phyloP scores from a whole-genome alignment of 2,797 vertebrate species.

The Periparus ater region DNA sequence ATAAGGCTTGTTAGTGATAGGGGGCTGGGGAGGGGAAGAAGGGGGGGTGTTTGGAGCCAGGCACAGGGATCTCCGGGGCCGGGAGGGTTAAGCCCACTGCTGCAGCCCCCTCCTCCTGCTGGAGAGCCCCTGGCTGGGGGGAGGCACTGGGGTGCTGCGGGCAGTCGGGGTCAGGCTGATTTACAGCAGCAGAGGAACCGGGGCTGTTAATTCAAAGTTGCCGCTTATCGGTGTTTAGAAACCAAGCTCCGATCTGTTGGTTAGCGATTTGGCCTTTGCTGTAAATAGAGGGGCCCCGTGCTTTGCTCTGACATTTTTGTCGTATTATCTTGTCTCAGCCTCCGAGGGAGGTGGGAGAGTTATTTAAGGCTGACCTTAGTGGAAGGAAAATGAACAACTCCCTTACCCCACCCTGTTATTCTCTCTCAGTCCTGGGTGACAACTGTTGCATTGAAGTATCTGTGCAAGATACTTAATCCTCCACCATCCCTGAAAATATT shows the following conservation, averaged over 20 bases:
- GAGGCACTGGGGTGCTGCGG: background rate
- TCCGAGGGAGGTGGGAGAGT: constrained; percentile 48
- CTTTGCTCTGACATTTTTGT: constrained; percentile 63
- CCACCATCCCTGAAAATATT: constrained; percentile 23
- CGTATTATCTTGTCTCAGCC: constrained; percentile 63
- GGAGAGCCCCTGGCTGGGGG: background rate
- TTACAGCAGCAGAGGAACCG: constrained; percentile 24
- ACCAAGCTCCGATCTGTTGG: constrained; percentile 45
- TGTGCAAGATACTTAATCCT: constrained; percentile 17
- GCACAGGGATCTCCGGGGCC: constrained; percentile 42
- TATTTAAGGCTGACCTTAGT: constrained; percentile 65
- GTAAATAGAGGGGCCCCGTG: constrained; percentile 60
- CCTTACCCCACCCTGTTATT: constrained; percentile 59
- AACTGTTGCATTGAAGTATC: constrained; percentile 28
- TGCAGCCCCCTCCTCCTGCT: background rate
- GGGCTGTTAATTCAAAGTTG: constrained; percentile 58
- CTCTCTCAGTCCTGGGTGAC: background rate
- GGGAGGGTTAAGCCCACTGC: background rate
- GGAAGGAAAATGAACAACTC: constrained; percentile 58
- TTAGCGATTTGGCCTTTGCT: constrained; percentile 66
- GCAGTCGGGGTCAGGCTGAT: constrained; percentile 28
- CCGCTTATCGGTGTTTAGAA: constrained; percentile 64
- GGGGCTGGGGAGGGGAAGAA: background rate
- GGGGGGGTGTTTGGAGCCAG: constrained; percentile 21
- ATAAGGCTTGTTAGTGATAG: constrained; percentile 69